Percentiles rank a stretch among this genome's conserved stretches.
These are phyloP conservation scores for Albula goreensis DNA, from an alignment of 2,113 vertebrate species.

Conservation along the genomic window DNA sequence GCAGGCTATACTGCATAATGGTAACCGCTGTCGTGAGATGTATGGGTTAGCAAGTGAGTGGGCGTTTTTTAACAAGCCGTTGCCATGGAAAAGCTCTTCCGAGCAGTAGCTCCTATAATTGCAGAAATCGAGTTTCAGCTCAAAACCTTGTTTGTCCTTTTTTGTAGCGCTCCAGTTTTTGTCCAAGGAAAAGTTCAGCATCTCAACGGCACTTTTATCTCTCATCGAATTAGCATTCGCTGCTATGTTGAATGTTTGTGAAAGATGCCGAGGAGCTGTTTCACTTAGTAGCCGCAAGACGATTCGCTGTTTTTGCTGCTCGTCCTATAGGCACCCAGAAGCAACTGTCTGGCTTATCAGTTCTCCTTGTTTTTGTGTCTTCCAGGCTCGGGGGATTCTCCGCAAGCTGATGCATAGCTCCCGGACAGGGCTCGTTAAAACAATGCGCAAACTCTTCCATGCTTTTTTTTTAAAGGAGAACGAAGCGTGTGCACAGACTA, in stretches of 20 bases:
- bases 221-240: no score
- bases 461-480: background rate
- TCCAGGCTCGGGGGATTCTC: background rate
- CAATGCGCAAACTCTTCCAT: background rate
- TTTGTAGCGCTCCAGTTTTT: no score
- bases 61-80: background rate
- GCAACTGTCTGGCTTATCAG: background rate
- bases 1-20: no score
- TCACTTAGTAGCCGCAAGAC: no score
- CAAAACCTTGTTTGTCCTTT: background rate
- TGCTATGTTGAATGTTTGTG: background rate
- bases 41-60: no score
- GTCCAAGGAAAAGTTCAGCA: no score
- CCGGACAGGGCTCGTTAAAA: background rate
- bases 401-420: background rate
- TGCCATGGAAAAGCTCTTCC: background rate
- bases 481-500: background rate
- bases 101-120: background rate
- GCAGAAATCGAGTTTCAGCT: background rate
- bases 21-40: no score
- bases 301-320: background rate
- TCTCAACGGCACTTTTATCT: no score
- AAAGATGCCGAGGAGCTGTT: background rate
- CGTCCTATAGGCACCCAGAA: background rate
- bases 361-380: conserved; percentile 13